phyloP scores from a whole-genome alignment of 1,140 invertebrate genomes.

The Bombus ignitus region DNA sequence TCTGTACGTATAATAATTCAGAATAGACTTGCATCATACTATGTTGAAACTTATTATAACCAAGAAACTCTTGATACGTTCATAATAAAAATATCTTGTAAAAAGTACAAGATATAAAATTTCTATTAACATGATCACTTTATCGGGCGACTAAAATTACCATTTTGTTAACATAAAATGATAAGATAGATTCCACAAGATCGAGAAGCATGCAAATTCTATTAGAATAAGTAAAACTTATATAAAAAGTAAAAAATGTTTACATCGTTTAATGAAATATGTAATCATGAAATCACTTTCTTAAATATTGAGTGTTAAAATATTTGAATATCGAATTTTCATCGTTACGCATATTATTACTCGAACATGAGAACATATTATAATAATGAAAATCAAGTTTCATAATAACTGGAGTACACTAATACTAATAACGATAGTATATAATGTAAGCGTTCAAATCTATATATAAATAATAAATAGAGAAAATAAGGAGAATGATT shows the following conservation, averaged over 20 bases:
- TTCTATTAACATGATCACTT: too few relatives aligned
- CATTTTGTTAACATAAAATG: too few relatives aligned
- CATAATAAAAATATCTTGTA: too few relatives aligned
- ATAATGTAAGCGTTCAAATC: not conserved
- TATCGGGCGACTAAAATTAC: too few relatives aligned
- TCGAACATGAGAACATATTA: not conserved
- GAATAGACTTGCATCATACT: too few relatives aligned
- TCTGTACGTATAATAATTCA: not conserved
- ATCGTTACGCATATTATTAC: not conserved
- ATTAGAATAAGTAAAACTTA: not conserved
- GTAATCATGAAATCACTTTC: not conserved
- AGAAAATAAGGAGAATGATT: not conserved
- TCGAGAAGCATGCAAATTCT: not conserved
- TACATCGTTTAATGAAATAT: not conserved
- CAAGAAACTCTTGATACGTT: too few relatives aligned
- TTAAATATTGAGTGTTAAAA: not conserved
- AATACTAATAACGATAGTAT: not conserved
- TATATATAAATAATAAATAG: not conserved
- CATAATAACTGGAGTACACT: not conserved
- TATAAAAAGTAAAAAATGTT: not conserved
- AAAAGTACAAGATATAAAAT: too few relatives aligned
- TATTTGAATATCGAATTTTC: not conserved
- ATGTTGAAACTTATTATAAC: too few relatives aligned
- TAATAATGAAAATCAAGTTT: not conserved
- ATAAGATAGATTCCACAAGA: too few relatives aligned